phyloP scores from a whole-genome alignment of 2,888 invertebrate species.

The Mesorhabditis belari region DNA sequence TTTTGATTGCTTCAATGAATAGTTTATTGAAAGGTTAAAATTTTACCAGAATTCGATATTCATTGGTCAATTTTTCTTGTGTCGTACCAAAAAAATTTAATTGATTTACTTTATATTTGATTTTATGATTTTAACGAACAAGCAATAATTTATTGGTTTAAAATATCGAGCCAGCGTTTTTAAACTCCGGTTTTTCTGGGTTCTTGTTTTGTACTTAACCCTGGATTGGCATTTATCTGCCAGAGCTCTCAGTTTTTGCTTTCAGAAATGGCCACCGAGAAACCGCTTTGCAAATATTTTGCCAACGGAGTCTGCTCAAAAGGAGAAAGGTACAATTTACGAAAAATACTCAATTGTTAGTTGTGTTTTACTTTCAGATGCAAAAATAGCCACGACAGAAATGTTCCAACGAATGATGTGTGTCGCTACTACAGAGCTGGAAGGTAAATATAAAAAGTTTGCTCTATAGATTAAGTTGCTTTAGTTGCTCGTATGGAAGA shows the following conservation, averaged over 20 bases:
- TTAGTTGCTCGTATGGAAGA: conserved; percentile 28
- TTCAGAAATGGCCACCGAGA: background rate
- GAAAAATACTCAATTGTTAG: background rate
- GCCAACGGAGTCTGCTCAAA: conserved; percentile 27
- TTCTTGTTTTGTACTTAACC: too few species aligned
- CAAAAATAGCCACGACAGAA: background rate
- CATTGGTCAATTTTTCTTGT: too few species aligned
- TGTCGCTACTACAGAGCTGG: background rate
- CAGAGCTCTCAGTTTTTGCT: background rate
- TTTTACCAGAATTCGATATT: too few species aligned
- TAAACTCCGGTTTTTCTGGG: too few species aligned
- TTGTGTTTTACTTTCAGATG: background rate
- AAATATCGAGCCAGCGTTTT: too few species aligned
- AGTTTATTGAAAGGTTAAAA: too few species aligned
- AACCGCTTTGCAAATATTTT: conserved; percentile 28
- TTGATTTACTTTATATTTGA: too few species aligned
- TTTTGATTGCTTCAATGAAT: too few species aligned
- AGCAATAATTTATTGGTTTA: too few species aligned
- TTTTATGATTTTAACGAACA: too few species aligned
- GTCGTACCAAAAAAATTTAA: too few species aligned
- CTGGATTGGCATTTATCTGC: background rate
- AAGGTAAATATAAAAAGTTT: background rate
- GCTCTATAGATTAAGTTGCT: background rate
- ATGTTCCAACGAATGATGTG: background rate
- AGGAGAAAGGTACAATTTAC: conserved; percentile 22